phyloP scores from a whole-genome alignment of 2,797 vertebrate species.

The Molossus alvarezi region DNA sequence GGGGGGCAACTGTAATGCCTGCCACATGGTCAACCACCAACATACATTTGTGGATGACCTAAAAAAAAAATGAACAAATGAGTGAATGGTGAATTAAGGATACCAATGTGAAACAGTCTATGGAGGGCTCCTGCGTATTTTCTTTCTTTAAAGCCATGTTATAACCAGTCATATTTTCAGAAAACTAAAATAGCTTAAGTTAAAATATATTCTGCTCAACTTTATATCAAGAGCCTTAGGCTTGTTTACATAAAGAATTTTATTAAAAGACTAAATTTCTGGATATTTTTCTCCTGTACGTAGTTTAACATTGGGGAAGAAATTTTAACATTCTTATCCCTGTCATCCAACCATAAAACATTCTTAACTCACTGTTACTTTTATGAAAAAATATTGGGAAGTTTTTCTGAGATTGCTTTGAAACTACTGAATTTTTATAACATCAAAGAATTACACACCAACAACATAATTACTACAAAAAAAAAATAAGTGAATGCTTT shows the following conservation, averaged over 20 bases:
- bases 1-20: not conserved
- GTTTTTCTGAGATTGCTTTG: constrained; percentile 40
- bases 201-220: constrained; percentile 16
- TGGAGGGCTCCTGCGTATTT: not conserved
- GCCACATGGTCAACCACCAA: not conserved
- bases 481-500: constrained; percentile 25
- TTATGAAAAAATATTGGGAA: constrained; percentile 5
- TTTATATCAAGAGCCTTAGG: constrained; percentile 35
- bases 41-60: not conserved
- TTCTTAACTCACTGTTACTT: constrained; percentile 18
- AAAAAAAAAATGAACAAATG: not conserved
- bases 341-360: constrained; percentile 7
- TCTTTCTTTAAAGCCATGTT: not conserved
- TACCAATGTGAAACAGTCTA: not conserved
- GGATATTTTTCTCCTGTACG: not conserved
- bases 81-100: not conserved
- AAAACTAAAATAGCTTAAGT: constrained; percentile 36
- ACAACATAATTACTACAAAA: not conserved
- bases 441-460: not conserved
- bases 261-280: constrained; percentile 52
- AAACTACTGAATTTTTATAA: constrained; percentile 61
- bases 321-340: not conserved
- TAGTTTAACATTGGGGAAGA: not conserved
- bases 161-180: constrained; percentile 21
- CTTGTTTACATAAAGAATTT: constrained; percentile 53